These are phyloP conservation scores for Cheilosia grossa DNA, from an alignment of 2,888 invertebrate genomes.

Conservation along the genomic window DNA sequence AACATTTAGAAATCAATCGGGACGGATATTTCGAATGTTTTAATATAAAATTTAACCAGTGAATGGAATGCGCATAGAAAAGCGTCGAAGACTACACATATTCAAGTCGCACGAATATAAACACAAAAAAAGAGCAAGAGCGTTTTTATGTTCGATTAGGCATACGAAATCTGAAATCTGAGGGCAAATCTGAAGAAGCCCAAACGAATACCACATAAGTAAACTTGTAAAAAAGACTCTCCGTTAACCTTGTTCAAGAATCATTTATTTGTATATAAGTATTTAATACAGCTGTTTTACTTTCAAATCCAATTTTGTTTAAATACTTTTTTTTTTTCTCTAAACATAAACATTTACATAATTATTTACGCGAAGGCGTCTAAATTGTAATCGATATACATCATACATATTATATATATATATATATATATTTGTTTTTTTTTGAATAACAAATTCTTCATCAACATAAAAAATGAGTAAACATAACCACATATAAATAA, in stretches of 20 bases:
- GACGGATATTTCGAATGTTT: too few species aligned
- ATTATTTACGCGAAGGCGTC: slow-evolving; percentile 45
- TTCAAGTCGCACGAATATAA: too few species aligned
- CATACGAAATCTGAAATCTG: too few species aligned
- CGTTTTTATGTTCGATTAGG: too few species aligned
- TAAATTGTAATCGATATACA: slow-evolving; percentile 56
- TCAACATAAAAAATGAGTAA: slow-evolving; percentile 42
- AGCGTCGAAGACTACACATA: too few species aligned
- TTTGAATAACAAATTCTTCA: slow-evolving; percentile 51
- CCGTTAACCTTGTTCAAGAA: slow-evolving; percentile 51
- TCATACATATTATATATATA: slow-evolving; percentile 27
- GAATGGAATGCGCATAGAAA: too few species aligned
- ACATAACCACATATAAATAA: slow-evolving; percentile 50
- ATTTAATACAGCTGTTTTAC: slow-evolving; percentile 48
- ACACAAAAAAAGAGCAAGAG: too few species aligned
- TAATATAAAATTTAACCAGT: too few species aligned
- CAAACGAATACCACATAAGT: too few species aligned
- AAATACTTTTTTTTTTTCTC: slow-evolving; percentile 51
- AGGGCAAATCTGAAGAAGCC: too few species aligned
- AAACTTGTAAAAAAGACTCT: not conserved
- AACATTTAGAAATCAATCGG: too few species aligned
- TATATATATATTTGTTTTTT: slow-evolving; percentile 17
- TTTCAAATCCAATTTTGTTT: slow-evolving; percentile 64
- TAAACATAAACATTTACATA: slow-evolving; percentile 41
- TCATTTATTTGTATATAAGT: slow-evolving; percentile 53